Evolutionary conservation across 1,140 invertebrate genomes (phyloP), one percentile per base, ranked within the genome.

Genomic region (Propsilocerus akamusi): DNA sequence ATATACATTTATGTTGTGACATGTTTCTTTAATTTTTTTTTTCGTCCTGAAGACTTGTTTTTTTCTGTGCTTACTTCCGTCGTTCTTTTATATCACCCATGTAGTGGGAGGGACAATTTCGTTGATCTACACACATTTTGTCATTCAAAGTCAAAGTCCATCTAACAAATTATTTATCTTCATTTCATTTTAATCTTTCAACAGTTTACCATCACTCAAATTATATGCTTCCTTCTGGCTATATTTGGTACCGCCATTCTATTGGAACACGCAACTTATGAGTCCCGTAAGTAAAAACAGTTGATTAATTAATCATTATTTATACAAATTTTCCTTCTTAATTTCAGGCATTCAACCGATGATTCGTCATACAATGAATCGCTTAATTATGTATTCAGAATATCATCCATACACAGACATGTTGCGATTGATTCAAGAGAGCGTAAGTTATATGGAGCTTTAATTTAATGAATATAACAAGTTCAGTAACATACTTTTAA

Each of bases 371-470:
- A 76, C 77, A 12, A 77, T 91, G 66, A 67, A 72, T n/a, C 60
- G 71, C 8, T 72, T 89, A 12, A 87, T 92, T 22, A 64, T 72
- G 49, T 61, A 59, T 5, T 65, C 63, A 7, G 59, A 72, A 66
- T 60, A 80, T 77, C 57, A 79, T 74, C 22, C 76, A 80, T 57
- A 74, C 68, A 76, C 54, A 59, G 73, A 24, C 58, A 76, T 81
- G 26, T 68, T 92, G 0, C 74, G 77, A 54, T 74, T 84, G 65
- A 78, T 92, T 12, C 88, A 92, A 64, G 86, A 91, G 74, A 80
- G 82, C 53, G 86, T 88, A 72, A 78, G 77, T 66, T 26, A 3
- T 25, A 3, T 46, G 7, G 7, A 47, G 14, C 46, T 6, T 12
- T n/a, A 47, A 23, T 47, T 23, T 7, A 14, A 46, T 24, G 47